Evolutionary conservation across 2,888 invertebrate species (phyloP).

Genomic region (Cataglyphis rosenhaueri): DNA sequence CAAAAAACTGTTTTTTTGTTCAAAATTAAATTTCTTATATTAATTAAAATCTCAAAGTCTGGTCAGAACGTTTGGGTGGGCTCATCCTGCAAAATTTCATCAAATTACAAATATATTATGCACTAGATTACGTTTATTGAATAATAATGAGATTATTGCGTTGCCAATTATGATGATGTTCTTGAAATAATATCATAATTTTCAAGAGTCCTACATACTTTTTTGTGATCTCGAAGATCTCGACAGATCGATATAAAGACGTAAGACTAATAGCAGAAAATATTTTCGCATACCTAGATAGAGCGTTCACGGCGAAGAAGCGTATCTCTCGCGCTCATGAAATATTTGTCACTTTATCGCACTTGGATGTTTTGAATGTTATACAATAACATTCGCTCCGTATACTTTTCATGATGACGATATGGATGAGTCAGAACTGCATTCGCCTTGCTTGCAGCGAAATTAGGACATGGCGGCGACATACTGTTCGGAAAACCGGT

Average conservation of each 20-base stretch:
- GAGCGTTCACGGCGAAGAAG: background rate
- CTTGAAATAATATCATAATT: background rate
- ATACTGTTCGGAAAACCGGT: slow-evolving; percentile 54
- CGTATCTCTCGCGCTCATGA: background rate
- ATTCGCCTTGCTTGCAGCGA: slow-evolving; percentile 48
- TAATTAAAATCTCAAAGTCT: too few relatives aligned
- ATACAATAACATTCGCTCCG: background rate
- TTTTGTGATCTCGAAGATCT: background rate
- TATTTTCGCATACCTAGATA: slow-evolving; percentile 1
- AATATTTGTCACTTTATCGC: slow-evolving; percentile 14
- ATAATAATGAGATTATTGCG: background rate
- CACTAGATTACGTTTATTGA: background rate
- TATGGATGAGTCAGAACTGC: slow-evolving; percentile 62
- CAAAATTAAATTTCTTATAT: too few relatives aligned
- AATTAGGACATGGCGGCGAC: slow-evolving; percentile 66
- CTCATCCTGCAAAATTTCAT: background rate
- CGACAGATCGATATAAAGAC: background rate
- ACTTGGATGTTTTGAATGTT: slow-evolving; percentile 14
- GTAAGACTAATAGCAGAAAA: background rate
- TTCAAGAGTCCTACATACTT: slow-evolving; percentile 22
- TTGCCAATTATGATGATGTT: background rate
- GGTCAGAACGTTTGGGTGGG: too few relatives aligned
- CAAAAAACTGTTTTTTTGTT: too few relatives aligned
- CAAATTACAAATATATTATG: background rate
- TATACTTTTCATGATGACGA: slow-evolving; percentile 43